Evolutionary conservation across 2,888 invertebrate genomes (phyloP), one percentile per base, ranked within the genome.

Genomic region (Acrobeloides nanus): DNA sequence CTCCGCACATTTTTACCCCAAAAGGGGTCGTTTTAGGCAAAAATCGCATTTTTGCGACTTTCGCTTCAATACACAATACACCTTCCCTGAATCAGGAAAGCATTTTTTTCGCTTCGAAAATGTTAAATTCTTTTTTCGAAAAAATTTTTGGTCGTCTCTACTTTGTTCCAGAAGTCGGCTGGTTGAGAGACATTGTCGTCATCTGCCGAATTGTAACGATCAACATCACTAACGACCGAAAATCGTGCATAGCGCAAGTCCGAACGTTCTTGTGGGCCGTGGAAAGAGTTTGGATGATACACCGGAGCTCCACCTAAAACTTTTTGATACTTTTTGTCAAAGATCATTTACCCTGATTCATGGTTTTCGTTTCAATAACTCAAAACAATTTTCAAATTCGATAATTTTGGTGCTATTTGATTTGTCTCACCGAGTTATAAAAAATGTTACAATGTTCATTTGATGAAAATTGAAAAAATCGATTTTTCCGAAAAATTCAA

Each of bases 241-340:
- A 82, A 82, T 35, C 81, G 78, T 2, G 82, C 32, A 23, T 58
- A 58, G 29, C 55, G 53, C 27, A 46, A 59, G 18, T 58, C 53
- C 0, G 37, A 41, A 1, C 54, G 82, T 58, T 82, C 81, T 26
- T 61, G 51, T 0, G 92, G 89, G 0, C 93, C 93, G 53, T 81
- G 80, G 77, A 92, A 95, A 55, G 90, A 90, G 79, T 95, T 95
- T 0, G 95, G 95, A 80, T 82, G 89, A 75, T 95, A 95, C 76
- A 93, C 93, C 4, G 93, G 93, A 4, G 85, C 84, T 21, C 84
- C 85, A 21, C 47, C 59, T 44, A 37, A 10, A 10, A 29, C 31
- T 12, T 12, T 29, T 29, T 29, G 31, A 29, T 10, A 12, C n/a
- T 15, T 10, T 29, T 29, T 12, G 15, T 29, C 31, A 12, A 29